Evolutionary conservation across 2,888 invertebrate genomes (phyloP).

Genomic region (Leptopilina myrica): DNA sequence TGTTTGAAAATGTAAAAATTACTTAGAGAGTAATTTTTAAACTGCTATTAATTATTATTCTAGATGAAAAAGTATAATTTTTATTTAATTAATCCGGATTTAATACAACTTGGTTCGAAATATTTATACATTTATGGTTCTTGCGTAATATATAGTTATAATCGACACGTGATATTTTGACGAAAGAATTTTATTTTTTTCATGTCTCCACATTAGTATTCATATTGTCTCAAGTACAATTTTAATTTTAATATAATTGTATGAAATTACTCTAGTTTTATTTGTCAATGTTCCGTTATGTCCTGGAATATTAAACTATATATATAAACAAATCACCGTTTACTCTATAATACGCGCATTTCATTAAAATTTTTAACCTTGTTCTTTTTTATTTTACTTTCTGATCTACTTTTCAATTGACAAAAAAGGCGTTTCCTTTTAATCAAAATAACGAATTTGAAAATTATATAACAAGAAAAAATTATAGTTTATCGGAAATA

Average conservation of each 20-base stretch:
- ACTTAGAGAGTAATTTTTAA: no score
- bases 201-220: slow-evolving; percentile 7
- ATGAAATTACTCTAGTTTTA: slow-evolving; percentile 11
- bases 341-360: neutral
- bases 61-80: no score
- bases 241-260: neutral
- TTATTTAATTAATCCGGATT: no score
- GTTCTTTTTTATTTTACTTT: neutral
- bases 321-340: slow-evolving; percentile 15
- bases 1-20: no score
- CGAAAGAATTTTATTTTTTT: neutral
- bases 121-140: slow-evolving; percentile 1
- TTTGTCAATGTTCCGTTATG: slow-evolving; percentile 4
- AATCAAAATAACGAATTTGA: no score
- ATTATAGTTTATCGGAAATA: no score
- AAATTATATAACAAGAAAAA: no score
- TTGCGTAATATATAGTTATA: neutral
- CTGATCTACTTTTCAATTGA: neutral
- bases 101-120: neutral
- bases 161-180: neutral
- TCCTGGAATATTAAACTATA: slow-evolving; percentile 12
- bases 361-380: neutral
- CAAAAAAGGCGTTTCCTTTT: neutral
- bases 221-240: slow-evolving; percentile 5
- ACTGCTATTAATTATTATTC: no score